Evolutionary conservation across 2,113 vertebrate species (phyloP), one percentile per base, ranked within the genome.

Genomic region (Lepus timidus): DNA sequence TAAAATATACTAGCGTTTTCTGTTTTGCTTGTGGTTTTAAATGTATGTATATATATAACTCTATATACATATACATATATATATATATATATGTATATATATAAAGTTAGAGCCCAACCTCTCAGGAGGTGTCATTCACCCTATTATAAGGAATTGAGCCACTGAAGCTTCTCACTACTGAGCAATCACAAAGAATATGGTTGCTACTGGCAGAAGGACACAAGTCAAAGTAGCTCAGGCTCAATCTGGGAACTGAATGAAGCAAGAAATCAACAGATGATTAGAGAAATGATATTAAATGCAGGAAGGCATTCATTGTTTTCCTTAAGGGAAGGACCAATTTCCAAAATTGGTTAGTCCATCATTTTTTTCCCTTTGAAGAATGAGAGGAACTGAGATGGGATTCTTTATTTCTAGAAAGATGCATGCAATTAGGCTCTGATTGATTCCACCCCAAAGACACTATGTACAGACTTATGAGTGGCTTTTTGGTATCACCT

Each of bases 1-100:
- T 93, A 96, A 96, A 93, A 91, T 93, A 12, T 36, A 75, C 70
- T 51, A 36, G 22, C 10, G 12, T 81, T 73, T 80, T 70, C 52
- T 82, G 51, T 90, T 31, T 78, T 85, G 10, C 73, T 80, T 83
- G 49, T 7, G 39, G 29, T 90, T 81, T 58, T 17, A 58, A 58
- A 58, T 44, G 44, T 44, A 44, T 44, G 44, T 73, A 52, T 65
- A 27, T 51, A 71, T 89, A 82, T 14, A 44, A 44, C 39, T 44
- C 9, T 44, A 44, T 44, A 44, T 44, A 44, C 6, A 44, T 44
- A 44, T 44, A 44, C 6, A 44, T 44, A n/a, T n/a, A n/a, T 6
- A 44, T 44, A 39, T 44, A 44, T 44, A 44, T 44, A 44, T 44
- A 44, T 73, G 51, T 65, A 27, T 51, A 71, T 89, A 83, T 16